Base-by-base conservation (phyloP, 1,140 invertebrate species). In the Nasonia longicornis region DNA sequence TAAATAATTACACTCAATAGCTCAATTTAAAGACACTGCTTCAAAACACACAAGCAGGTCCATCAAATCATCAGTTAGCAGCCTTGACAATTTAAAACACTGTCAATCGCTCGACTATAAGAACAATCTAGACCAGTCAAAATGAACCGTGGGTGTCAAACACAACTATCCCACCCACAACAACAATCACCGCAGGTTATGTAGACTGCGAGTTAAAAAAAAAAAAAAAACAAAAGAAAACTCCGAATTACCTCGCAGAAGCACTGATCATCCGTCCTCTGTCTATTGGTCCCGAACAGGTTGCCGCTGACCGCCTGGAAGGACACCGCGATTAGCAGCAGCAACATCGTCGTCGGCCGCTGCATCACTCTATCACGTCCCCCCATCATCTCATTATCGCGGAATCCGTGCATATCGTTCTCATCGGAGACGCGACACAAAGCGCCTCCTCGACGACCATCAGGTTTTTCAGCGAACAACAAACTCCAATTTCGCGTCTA, bases 171-270 rank as follows among this genome's bases (percentile, higher is more conserved):
- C n/a, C 2, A 63, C 64, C 64, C 64, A 31, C 64, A 67, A 67
- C 64, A 31, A 31, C 64, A 31, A 31, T 67, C 22, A 10, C 10
- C 64, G 2, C 64, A 87, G 80, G 85, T 85, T 77, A 82, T 77
- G 38, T 76, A 69, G 31, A 74, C 29, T 48, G 29, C 45, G 58
- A 8, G 38, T 81, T 80, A 71, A 67, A 48, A 42, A 42, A 42
- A 42, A 42, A 35, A 35, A 76, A 66, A 67, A 63, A 42, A 42
- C 1, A 10, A 42, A 42, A 42, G 10, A 42, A 10, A 11, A 42
- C 38, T 42, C 8, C 6, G 7, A 66, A 70, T 78, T 87, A 91
- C 90, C 87, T 90, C 87, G 77, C 89, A 90, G 66, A 91, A 91
- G 70, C 89, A 91, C 52, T 90, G 89, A 58, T 90, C 87, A 85